Base-by-base conservation (phyloP, 2,113 vertebrate genomes). In the Psittacula cyanocephala region DNA sequence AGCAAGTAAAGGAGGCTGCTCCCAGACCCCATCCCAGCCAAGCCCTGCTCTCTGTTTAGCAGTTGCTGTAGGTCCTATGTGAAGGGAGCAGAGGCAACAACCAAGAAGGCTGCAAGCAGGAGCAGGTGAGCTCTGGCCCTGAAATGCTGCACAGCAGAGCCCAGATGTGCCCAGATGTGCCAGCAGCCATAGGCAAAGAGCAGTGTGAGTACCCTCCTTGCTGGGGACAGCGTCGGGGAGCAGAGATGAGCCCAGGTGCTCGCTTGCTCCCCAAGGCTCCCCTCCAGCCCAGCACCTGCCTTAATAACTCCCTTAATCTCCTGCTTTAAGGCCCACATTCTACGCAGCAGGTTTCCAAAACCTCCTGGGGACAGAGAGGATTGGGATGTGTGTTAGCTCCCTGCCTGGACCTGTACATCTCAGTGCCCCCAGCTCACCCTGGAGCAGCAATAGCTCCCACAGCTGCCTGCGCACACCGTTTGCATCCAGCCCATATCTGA, bases 271-370 rank as follows among this genome's bases (percentile, higher is more conserved):
- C 33, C 3, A 0, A 13, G 33, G 49, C 11, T 83, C 28, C 5
- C 22, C 11, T 88, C n/a, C 69, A 86, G 29, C 43, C 25, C 49
- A n/a, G 13, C n/a, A 17, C 18, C 47, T 59, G 19, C 46, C 14
- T 52, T 47, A 55, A 6, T 7, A 52, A 35, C 11, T 52, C 24
- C 33, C 46, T 17, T n/a, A 43, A 75, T 53, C 35, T 78, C 52
- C 18, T 17, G 5, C 1, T 43, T 87, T 50, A 70, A 64, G 29
- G 5, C 75, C 44, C 9, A 2, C 0, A 0, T 20, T 10, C 15
- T 25, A 77, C 35, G 49, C 52, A 68, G 43, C 52, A 72, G 23
- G 4, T 53, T 17, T 81, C 43, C 39, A 28, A 80, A 49, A 88
- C 14, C 20, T 89, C 19, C 52, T 0, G 0, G 15, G 20, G 9